Base-by-base conservation (phyloP, 2,888 invertebrate species). In the Apeira syringaria region DNA sequence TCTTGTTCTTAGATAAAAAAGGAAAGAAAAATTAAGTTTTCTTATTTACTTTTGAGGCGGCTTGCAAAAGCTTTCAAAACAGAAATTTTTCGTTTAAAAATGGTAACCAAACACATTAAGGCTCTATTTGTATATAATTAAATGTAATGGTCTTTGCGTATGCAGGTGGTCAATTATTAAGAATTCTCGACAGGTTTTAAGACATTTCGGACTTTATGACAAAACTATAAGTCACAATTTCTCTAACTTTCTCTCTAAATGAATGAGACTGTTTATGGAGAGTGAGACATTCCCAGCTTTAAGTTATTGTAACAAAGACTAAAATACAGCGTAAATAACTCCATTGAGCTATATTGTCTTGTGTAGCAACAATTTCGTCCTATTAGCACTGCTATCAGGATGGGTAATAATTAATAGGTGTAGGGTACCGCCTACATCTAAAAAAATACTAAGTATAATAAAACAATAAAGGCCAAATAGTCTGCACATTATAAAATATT, bases 291-390 rank as follows among this genome's bases (percentile, higher is more conserved):
- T 13, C 2, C 10, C 17, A 33, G 18, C 35, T 31, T 37, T 33
- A 44, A 6, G 0, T 0, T 7, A 5, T 13, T 8, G 15, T 1
- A 5, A 1, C 33, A 15, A 34, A 20, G 26, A 8, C 29, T 2
- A 17, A 25, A 13, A 33, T 32, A 17, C 4, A 17, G 17, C 17
- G 2, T 2, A 1, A 2, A 1, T 17, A 17, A 17, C 17, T 1
- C 17, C 17, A 15, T 15, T 17, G 22, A n/a, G n/a, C 22, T n/a
- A 3, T 15, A 15, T 11, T 25, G 33, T 31, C 13, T 41, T 58
- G 61, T 75, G 73, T 69, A 65, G 74, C 55, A 56, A 74, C 63
- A 68, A 72, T 76, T 77, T 68, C 63, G 65, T 54, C 58, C 71
- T 68, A 73, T 80, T 80, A 80, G 69, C 68, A 56, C 45, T 31